These are phyloP conservation scores for Grammomys dolichurus DNA, from an alignment of 2,113 vertebrate species.

Conservation along the genomic window DNA sequence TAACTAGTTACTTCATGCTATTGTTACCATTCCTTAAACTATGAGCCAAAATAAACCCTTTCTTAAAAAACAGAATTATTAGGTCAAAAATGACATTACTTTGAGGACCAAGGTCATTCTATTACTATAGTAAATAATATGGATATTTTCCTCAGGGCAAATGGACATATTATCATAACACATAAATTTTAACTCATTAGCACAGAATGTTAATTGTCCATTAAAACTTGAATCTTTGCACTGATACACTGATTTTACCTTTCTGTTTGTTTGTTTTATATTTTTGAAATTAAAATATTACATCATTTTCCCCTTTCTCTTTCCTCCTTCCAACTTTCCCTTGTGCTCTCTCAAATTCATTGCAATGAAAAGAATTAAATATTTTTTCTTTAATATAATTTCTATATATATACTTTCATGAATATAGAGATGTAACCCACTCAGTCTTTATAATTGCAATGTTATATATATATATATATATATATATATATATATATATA, in stretches of 20 bases:
- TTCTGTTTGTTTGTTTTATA: not conserved
- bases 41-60: not conserved
- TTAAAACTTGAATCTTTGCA: not conserved
- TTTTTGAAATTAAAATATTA: not conserved
- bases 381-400: too few relatives aligned
- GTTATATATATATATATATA: not conserved
- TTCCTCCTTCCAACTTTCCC: not conserved
- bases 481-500: not conserved
- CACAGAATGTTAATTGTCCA: not conserved
- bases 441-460: not conserved
- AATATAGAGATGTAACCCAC: not conserved
- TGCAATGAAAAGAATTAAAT: too few relatives aligned
- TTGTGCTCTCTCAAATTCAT: not conserved
- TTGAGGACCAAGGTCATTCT: not conserved
- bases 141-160: conserved; percentile 41
- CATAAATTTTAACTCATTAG: not conserved
- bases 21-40: not conserved
- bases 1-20: too few relatives aligned
- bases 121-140: not conserved
- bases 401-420: not conserved
- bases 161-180: not conserved
- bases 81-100: conserved; percentile 24
- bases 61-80: not conserved
- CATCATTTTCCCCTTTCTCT: not conserved
- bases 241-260: not conserved